These are phyloP conservation scores for Lagodon rhomboides DNA, from an alignment of 2,797 vertebrate species.

Conservation along the genomic window DNA sequence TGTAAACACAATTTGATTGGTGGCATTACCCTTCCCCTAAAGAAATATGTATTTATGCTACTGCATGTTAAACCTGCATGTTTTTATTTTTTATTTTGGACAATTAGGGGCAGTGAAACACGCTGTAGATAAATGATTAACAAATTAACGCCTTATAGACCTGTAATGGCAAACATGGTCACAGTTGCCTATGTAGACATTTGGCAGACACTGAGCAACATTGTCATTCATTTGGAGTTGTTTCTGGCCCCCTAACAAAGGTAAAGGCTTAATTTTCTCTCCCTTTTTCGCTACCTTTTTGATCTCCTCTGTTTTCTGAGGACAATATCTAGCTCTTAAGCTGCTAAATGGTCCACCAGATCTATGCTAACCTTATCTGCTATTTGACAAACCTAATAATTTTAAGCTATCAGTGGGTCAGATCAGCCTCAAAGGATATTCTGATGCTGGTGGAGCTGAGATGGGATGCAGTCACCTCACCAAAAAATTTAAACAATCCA, in stretches of 20 bases:
- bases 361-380: too few species aligned
- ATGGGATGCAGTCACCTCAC: conserved; percentile 37
- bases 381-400: conserved; percentile 21
- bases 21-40: too few species aligned
- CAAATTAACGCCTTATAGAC: background rate
- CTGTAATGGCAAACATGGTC: background rate
- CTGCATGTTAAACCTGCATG: background rate
- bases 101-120: background rate
- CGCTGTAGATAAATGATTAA: background rate
- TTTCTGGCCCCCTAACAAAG: background rate
- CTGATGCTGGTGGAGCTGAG: conserved; percentile 29
- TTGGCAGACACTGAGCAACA: background rate
- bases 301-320: background rate
- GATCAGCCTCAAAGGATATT: conserved; percentile 36
- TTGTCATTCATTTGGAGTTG: background rate
- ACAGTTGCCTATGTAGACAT: background rate
- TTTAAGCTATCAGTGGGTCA: conserved; percentile 32
- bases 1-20: too few species aligned
- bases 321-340: background rate
- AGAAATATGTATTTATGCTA: background rate
- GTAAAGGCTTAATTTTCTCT: background rate
- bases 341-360: too few species aligned
- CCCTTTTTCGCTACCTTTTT: background rate
- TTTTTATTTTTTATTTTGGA: background rate
- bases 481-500: conserved; percentile 37